Base-by-base conservation (phyloP, 2,797 vertebrate species). In the Acomys russatus region DNA sequence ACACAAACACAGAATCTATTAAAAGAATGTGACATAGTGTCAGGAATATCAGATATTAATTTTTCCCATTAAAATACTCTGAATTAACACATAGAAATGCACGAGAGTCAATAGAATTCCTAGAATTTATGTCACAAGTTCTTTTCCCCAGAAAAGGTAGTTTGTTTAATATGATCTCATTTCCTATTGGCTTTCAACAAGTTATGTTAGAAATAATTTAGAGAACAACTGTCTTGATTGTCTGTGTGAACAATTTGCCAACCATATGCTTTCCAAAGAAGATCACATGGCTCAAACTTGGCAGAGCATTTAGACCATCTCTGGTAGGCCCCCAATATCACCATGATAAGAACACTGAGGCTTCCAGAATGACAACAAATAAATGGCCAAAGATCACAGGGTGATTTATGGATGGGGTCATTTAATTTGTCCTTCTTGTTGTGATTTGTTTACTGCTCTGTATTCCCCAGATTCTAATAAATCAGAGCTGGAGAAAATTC, bases 131-230 rank as follows among this genome's bases (percentile, higher is more conserved):
- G 28, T 38, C 51, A 90, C n/a, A 88, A 3, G 35, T 92, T 66
- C 85, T 49, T 76, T 92, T 74, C 49, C 9, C 59, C 35, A 28
- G 77, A 91, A 61, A 94, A 89, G 6, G 8, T 33, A 51, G 56
- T 80, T 66, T 63, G 30, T 84, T 78, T n/a, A 66, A 61, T 78
- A 83, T 35, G 88, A 90, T 54, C 87, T 70, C 56, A 64, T 77
- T 84, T 4, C 15, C 77, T 44, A 74, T 88, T 68, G 38, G 15
- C 6, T 90, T 93, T 87, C 54, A 96, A 20, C 20, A 85, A 82
- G 74, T 95, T 84, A 71, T 70, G 30, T 33, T 77, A 14, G n/a
- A n/a, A 64, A 49, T 6, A 17, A 30, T 14, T 80, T 85, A 95
- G 54, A 91, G 35, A 80, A 35, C 61, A 77, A 56, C 38, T 76